Base-by-base conservation (phyloP, 1,140 invertebrate genomes). In the Paralvinella palmiformis region DNA sequence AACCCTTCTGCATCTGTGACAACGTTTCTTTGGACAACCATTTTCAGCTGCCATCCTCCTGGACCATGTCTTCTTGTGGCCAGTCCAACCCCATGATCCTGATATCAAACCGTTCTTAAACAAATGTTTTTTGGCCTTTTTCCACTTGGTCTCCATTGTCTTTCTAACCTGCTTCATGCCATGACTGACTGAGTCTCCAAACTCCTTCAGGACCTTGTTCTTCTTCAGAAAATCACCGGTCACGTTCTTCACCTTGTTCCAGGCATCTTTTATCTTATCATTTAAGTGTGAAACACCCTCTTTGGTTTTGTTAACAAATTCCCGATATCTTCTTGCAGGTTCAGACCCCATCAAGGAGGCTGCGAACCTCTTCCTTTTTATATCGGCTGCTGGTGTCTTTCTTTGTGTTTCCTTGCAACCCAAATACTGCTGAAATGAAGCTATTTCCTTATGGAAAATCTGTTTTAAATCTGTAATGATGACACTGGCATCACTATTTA, bases 211-310 rank as follows among this genome's bases (percentile, higher is more conserved):
- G 17, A 32, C 27, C 55, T 57, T 32, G 55, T 57, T 27, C 29
- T 57, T 57, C 10, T 27, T 17, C 7, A 57, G 27, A 33, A 57
- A 31, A 7, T 57, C 33, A 36, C 29, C 22, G 55, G 55, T 31
- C 27, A 57, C 6, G 33, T 57, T 57, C 55, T 57, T 45, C 41
- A 60, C 58, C 17, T 24, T 35, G 13, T 41, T 41, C 58, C 58
- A 60, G 20, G 58, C 32, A 20, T 32, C 44, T 24, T 60, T 41
- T 41, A 60, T 60, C 24, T 37, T 60, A 24, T 60, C 22, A 32
- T n/a, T 45, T 32, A 60, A 36, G 20, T 45, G 24, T 22, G 24
- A 20, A 1, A 60, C 58, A 1, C n/a, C 44, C 24, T 60, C 58
- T 27, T 37, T 60, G 6, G 55, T 57, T 33, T 33, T 32, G 33